These are phyloP conservation scores for Pampus argenteus DNA, from an alignment of 2,797 vertebrate species.

Conservation along the genomic window DNA sequence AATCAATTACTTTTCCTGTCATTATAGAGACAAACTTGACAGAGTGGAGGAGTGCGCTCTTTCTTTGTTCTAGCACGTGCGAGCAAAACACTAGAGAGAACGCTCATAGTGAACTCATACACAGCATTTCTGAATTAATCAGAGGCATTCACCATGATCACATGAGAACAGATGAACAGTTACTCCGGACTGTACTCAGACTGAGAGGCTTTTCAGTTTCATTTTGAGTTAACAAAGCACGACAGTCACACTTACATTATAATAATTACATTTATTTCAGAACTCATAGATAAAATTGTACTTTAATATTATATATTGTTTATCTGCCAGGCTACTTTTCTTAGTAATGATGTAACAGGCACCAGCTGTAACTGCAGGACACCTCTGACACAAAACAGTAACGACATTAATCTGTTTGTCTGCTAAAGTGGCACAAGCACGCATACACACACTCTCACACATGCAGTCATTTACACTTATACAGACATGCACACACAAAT, in stretches of 20 bases:
- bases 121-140: slow-evolving; percentile 32
- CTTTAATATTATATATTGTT: slow-evolving; percentile 22
- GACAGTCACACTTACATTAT: background rate
- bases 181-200: background rate
- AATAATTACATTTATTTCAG: slow-evolving; percentile 8
- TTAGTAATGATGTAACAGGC: slow-evolving; percentile 51
- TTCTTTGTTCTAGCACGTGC: slow-evolving; percentile 75
- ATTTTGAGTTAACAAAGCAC: slow-evolving; percentile 17
- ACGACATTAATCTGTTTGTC: slow-evolving; percentile 70
- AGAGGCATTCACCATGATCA: slow-evolving; percentile 7
- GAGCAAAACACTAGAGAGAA: slow-evolving; percentile 37
- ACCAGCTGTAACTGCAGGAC: slow-evolving; percentile 60
- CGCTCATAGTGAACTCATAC: slow-evolving; percentile 49
- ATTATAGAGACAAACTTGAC: slow-evolving; percentile 56
- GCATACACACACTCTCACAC: slow-evolving; percentile 9
- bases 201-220: slow-evolving; percentile 6
- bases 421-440: slow-evolving; percentile 55
- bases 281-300: slow-evolving; percentile 14
- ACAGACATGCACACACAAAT: slow-evolving; percentile 13
- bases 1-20: slow-evolving; percentile 82
- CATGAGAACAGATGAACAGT: slow-evolving; percentile 17
- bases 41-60: slow-evolving; percentile 51
- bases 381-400: slow-evolving; percentile 59
- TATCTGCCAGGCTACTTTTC: slow-evolving; percentile 23
- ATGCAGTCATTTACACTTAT: slow-evolving; percentile 22